phyloP scores from a whole-genome alignment of 1,140 invertebrate genomes.

The Manduca sexta region DNA sequence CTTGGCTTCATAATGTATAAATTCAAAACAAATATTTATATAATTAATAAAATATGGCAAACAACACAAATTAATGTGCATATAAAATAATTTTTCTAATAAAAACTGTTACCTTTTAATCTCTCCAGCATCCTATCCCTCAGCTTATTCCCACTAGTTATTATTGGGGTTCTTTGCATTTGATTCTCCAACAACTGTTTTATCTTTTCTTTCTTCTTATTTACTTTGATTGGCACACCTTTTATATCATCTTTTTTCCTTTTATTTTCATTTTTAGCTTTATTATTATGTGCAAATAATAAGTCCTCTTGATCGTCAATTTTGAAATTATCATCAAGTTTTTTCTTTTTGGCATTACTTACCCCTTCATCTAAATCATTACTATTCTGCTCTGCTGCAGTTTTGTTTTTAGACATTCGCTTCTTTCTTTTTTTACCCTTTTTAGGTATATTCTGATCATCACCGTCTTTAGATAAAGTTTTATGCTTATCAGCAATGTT shows the following conservation, averaged over 20 bases:
- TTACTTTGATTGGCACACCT: too few species aligned
- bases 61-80: too few species aligned
- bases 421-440: conserved; percentile 5
- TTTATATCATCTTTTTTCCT: neutral
- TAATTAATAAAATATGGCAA: too few species aligned
- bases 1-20: too few species aligned
- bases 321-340: conserved; percentile 32
- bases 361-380: conserved; percentile 44
- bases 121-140: conserved; percentile 62
- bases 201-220: conserved; percentile 30
- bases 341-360: conserved; percentile 41
- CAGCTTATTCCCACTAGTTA: conserved; percentile 39
- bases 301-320: conserved; percentile 39
- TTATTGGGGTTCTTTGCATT: conserved; percentile 36
- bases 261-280: conserved; percentile 5
- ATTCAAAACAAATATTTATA: too few species aligned
- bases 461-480: too few species aligned
- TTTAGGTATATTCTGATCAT: neutral
- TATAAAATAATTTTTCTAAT: neutral
- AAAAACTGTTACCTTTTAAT: conserved; percentile 62
- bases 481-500: too few species aligned
- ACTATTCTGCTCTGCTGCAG: conserved; percentile 9
- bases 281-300: conserved; percentile 22
- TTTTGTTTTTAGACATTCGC: conserved; percentile 8
- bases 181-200: conserved; percentile 28